Conservation (phyloP, 2,113 vertebrate genomes). For the Sylvietta virens region DNA sequence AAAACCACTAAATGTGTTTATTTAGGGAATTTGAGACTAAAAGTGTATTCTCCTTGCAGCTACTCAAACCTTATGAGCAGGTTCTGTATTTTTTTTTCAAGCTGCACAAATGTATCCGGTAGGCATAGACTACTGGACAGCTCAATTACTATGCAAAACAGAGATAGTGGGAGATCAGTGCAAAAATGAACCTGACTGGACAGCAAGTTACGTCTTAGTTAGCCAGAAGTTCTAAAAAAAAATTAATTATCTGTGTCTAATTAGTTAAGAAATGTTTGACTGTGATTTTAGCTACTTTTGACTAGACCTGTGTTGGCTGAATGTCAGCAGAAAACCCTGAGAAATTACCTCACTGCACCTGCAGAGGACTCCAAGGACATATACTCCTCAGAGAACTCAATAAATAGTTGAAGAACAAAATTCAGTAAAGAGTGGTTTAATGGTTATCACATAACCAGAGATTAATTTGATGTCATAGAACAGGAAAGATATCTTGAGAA, state of each 20-base stretch:
- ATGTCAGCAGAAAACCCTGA: not conserved
- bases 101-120: not conserved
- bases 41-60: not conserved
- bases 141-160: not conserved
- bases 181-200: not conserved
- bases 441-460: no score
- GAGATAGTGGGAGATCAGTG: not conserved
- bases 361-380: not conserved
- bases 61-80: not conserved
- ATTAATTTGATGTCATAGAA: not conserved
- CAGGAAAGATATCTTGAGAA: no score
- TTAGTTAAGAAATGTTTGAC: not conserved
- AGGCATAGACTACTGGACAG: not conserved
- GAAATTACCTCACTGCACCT: not conserved
- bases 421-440: not conserved
- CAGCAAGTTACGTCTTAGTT: fast-evolving
- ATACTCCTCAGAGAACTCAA: not conserved
- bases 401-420: not conserved
- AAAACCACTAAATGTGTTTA: not conserved
- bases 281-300: not conserved
- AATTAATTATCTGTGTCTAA: not conserved
- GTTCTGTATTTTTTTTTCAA: not conserved
- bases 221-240: not conserved
- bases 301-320: no score
- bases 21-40: not conserved